Evolutionary conservation across 2,888 invertebrate species (phyloP), one percentile per base, ranked within the genome.

Genomic region (Acleris laterana): DNA sequence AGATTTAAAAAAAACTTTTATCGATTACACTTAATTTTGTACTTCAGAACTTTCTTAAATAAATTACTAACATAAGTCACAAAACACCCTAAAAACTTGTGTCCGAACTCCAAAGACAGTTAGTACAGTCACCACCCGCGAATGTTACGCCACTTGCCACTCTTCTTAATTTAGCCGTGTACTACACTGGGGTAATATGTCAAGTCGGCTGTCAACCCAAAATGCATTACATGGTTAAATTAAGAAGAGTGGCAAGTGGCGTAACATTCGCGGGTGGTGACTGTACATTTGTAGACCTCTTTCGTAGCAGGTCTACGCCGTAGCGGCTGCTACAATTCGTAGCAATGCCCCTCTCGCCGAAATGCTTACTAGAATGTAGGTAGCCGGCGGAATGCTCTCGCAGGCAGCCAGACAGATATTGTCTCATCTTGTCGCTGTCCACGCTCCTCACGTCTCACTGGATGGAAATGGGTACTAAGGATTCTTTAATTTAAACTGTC

Each of bases 401-500:
- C 7, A 25, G 53, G 38, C 48, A 17, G 32, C 28, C 59, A 46
- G 65, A 65, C 65, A 65, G 65, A 44, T 65, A 65, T 61, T 65
- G 65, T 65, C 60, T 50, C 50, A 44, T 22, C 25, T 19, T 49
- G 32, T 46, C 46, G 17, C 58, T 20, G 65, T 61, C 55, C 56
- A 65, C 32, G 65, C 55, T 55, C 22, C 50, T 50, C 65, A 56
- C 55, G 55, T 65, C 65, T 42, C 55, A 50, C 20, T 7, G 42
- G 59, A 65, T 49, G 7, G 51, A 51, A 58, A 52, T 49, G 59
- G 44, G 48, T 59, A 44, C 64, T 49, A 42, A 50, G 20, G 32
- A 56, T 20, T 50, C 55, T 56, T 55, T 60, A 61, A 65, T 65
- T 65, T 61, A 56, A 61, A 56, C 55, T 61, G 60, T 56, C 65